Evolutionary conservation across 2,888 invertebrate species (phyloP), one percentile per base, ranked within the genome.

Genomic region (Lumbricus terrestris): DNA sequence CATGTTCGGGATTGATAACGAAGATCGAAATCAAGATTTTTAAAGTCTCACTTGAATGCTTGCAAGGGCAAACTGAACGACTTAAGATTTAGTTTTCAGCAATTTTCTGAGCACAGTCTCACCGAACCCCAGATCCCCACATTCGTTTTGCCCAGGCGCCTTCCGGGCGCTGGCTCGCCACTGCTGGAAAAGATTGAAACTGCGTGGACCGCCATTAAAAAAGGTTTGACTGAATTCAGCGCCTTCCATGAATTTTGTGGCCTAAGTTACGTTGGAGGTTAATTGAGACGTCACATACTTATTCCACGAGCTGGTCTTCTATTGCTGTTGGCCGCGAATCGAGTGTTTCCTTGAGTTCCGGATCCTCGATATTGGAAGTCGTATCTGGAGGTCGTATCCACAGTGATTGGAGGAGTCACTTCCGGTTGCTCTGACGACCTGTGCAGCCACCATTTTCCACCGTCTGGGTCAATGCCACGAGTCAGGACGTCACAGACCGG

Each of bases 351-450:
- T 0, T 34, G 85, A 85, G 35, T 34, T 34, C 85, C 85, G 85
- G 85, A 34, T 20, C 85, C 85, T 85, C 85, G 85, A 85, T 85
- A 85, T 33, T 85, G 85, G 37, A 85, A 85, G 37, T 85, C 85
- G 23, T 34, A 6, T 85, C 85, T 85, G 35, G 85, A 85, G 34
- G 85, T 85, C 85, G 85, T 85, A 85, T 85, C 35, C 85, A 85
- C 23, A 5, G 85, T 35, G 11, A 3, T 85, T 33, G 85, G 35
- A 29, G 85, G 85, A 23, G 37, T 37, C 85, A 35, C 85, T 0
- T 85, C 85, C 35, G 37, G 23, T 37, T 85, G 85, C 34, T 1
- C 34, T 18, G 85, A 37, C 34, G 85, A 37, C 20, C 85, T 34
- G 85, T 85, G 85, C 16, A 85, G 34, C 85, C 85, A 85, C 85